Evolutionary conservation across 2,888 invertebrate genomes (phyloP), one percentile per base, ranked within the genome.

Genomic region (Drymonia ruficornis): DNA sequence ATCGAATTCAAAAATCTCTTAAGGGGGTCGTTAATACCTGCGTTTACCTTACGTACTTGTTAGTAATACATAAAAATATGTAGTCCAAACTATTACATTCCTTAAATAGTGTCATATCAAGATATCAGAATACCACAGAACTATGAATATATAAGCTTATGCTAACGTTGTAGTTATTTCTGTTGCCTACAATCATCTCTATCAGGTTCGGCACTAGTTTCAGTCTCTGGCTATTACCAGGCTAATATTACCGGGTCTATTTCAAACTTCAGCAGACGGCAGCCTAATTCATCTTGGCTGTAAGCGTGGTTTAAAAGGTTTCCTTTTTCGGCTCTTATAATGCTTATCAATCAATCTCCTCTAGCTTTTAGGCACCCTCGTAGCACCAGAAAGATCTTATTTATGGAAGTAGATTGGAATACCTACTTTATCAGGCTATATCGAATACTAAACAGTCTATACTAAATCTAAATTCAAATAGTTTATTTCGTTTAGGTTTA

Each of bases 281-380:
- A 43, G 19, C 12, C 43, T 11, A 43, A 43, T 43, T 43, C 7
- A 43, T 43, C 43, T 43, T n/a, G 18, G 43, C 19, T 4, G 3
- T 43, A 5, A 13, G 19, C 13, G 11, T 43, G 18, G 19, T 40
- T 9, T 43, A 43, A 43, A 19, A 43, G 19, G 43, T 18, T 43
- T 19, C 43, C 18, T 19, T 19, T 43, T 43, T 11, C 43, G 19
- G 19, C 16, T 43, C 40, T 40, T 13, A 43, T 43, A 19, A 43
- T 43, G 16, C 19, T 43, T 19, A 43, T 43, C 19, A 11, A 43
- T 43, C 19, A 19, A 43, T 15, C 43, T 43, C 43, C 4, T 43
- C 13, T 13, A 19, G 40, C 40, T 15, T 40, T 40, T 5, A 36
- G 36, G 2, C 31, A 11, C 3, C 9, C 31, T 31, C 1, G 31